phyloP scores from a whole-genome alignment of 2,888 invertebrate species.

The Lissocephala sabroskyi region DNA sequence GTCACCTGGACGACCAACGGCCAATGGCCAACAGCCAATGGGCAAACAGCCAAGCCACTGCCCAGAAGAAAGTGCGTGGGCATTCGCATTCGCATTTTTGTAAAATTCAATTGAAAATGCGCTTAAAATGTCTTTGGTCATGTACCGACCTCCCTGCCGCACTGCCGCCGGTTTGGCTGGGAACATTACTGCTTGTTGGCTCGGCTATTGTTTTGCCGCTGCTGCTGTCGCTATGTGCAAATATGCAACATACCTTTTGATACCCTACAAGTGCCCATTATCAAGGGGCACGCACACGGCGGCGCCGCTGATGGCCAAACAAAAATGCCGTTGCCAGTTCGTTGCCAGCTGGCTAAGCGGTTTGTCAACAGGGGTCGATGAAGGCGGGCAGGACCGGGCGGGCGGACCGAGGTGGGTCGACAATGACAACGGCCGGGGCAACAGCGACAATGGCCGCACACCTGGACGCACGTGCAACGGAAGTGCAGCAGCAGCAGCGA shows the following conservation, averaged over 20 bases:
- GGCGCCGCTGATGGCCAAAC: constrained; percentile 24
- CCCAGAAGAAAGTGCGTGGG: constrained; percentile 1
- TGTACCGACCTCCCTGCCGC: constrained; percentile 2
- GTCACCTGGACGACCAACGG: neutral
- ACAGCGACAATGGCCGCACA: neutral
- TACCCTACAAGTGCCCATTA: constrained; percentile 50
- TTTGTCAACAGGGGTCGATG: constrained; percentile 19
- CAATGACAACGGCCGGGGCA: neutral
- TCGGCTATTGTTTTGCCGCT: constrained; percentile 11
- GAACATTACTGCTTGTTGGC: constrained; percentile 13
- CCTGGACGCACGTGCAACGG: neutral
- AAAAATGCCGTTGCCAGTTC: constrained; percentile 20
- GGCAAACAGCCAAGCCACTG: neutral
- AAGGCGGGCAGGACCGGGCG: neutral
- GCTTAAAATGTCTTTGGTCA: constrained; percentile 34
- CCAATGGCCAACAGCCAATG: neutral
- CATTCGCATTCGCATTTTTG: constrained; percentile 27
- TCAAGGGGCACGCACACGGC: constrained; percentile 16
- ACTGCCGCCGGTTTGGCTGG: neutral
- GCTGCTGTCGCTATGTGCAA: constrained; percentile 13
- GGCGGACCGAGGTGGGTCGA: neutral
- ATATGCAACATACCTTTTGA: constrained; percentile 31
- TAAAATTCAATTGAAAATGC: constrained; percentile 55
- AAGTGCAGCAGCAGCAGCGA: neutral
- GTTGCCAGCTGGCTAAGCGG: constrained; percentile 23